Base-by-base conservation (phyloP, 2,888 invertebrate genomes). In the Vesta saturnalis region DNA sequence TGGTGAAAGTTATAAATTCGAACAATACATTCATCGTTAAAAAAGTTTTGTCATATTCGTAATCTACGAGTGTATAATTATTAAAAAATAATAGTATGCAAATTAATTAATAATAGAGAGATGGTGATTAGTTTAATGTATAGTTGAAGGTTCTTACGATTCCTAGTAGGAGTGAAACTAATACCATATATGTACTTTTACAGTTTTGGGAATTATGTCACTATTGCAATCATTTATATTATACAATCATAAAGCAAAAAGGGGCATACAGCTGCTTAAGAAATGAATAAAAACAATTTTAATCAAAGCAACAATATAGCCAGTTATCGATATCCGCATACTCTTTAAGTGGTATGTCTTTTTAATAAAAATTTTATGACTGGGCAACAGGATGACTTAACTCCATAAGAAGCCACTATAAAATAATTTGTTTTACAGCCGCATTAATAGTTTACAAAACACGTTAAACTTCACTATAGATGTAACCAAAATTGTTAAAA, bases 361-460 rank as follows among this genome's bases (percentile, higher is more conserved):
- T 60, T 60, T 60, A 66, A 66, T 66, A 66, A 66, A 66, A 56
- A 60, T 66, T 65, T 66, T 66, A 66, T 66, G 47, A 47, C 60
- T 21, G 23, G 59, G 57, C 60, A 60, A 56, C 66, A 60, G 64
- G 66, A 66, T 66, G 66, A 66, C 66, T 60, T 66, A 66, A 66
- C 66, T 66, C 60, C 66, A 60, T 60, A 66, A 66, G 66, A 56
- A 66, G 66, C 66, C 23, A 56, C 52, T 66, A 60, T 66, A 66
- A 66, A 66, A 66, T 66, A 66, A 66, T 66, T 66, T 66, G 60
- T 66, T 66, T 66, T 66, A 66, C 66, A 66, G 66, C 66, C 60
- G 47, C 66, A 60, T 66, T 66, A 66, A 66, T 66, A 66, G 66
- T 66, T 60, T 60, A 66, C 66, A 66, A 66, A 66, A 66, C 66